Evolutionary conservation across 2,888 invertebrate genomes (phyloP).

Genomic region (Caenorhabditis sinica): DNA sequence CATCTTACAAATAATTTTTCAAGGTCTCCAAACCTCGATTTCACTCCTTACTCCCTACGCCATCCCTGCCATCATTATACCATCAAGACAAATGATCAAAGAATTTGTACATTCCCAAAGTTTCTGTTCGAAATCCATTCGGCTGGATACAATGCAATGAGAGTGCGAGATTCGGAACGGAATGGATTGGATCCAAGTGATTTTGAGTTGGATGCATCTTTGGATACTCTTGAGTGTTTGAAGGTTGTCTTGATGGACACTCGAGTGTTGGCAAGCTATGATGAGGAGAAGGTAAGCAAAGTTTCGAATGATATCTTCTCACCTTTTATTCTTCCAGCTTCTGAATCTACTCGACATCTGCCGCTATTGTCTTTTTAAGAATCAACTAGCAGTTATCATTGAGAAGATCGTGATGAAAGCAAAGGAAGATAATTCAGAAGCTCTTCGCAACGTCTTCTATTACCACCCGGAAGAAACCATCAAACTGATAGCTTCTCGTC

Average conservation of each 20-base stretch:
- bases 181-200: not conserved
- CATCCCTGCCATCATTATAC: not conserved
- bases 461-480: not conserved
- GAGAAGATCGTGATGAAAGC: not conserved
- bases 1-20: not conserved
- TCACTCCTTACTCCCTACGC: not conserved
- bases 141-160: not conserved
- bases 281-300: not conserved
- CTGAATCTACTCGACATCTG: not conserved
- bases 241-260: not conserved
- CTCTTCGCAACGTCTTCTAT: not conserved
- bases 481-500: not conserved
- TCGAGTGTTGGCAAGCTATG: not conserved
- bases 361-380: not conserved
- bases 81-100: not conserved
- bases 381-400: too few relatives aligned
- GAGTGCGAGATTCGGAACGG: not conserved
- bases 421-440: not conserved
- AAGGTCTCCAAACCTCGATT: not conserved
- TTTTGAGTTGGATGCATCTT: not conserved
- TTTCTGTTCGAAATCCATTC: not conserved
- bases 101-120: not conserved
- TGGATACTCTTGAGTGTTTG: not conserved
- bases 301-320: too few relatives aligned
- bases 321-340: too few relatives aligned